These are phyloP conservation scores for Sylvilagus bachmani DNA, from an alignment of 2,113 vertebrate species.

Conservation along the genomic window DNA sequence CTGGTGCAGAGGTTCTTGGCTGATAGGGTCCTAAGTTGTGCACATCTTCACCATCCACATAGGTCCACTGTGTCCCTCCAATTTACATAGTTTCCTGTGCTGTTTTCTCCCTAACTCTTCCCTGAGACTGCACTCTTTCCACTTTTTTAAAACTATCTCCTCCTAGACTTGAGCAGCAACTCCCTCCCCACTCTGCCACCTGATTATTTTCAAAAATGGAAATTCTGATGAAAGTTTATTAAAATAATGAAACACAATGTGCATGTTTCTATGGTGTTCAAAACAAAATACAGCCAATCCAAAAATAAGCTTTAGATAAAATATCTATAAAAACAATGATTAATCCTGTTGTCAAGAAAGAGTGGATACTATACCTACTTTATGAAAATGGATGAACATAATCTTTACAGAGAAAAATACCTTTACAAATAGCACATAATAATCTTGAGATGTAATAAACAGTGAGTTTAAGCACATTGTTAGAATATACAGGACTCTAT, in stretches of 20 bases:
- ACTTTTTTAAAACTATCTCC: no score
- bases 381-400: background rate
- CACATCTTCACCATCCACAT: no score
- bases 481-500: background rate
- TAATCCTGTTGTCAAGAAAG: background rate
- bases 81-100: no score
- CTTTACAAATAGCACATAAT: background rate
- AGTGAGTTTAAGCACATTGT: background rate
- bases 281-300: constrained; percentile 19
- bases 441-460: background rate
- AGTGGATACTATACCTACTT: background rate
- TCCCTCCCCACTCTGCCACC: background rate
- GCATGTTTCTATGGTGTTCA: background rate
- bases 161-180: no score
- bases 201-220: constrained; percentile 19
- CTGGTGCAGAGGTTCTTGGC: no score
- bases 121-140: no score
- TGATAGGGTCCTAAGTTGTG: no score
- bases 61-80: no score
- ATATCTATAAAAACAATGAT: background rate
- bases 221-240: background rate
- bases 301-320: constrained; percentile 35
- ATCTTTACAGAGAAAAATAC: constrained; percentile 11
- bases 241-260: background rate
- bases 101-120: no score